Evolutionary conservation across 2,888 invertebrate genomes (phyloP).

Genomic region (Chaetogeoica ovagalla): DNA sequence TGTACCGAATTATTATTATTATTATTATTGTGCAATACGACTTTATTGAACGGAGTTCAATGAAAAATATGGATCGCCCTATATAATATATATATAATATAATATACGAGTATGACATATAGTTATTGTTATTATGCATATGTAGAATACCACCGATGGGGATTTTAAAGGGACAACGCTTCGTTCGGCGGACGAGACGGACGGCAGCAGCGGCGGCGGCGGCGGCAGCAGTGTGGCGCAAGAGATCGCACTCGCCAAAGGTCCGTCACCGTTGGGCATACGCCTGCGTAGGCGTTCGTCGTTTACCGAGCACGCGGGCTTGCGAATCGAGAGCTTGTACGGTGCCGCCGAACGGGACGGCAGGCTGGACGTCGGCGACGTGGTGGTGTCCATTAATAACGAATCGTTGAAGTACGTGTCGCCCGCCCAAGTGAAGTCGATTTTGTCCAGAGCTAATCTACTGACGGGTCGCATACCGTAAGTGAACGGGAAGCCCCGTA

Average conservation of each 20-base stretch:
- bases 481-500: too few species aligned
- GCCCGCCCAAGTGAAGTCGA: conserved; percentile 65
- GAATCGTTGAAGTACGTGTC: conserved; percentile 65
- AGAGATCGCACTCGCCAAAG: conserved; percentile 38
- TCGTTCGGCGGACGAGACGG: conserved; percentile 1
- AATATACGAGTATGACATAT: too few species aligned
- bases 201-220: too few species aligned
- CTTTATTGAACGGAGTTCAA: too few species aligned
- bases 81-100: too few species aligned
- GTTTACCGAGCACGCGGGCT: conserved; percentile 34
- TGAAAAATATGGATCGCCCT: too few species aligned
- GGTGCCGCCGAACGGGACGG: conserved; percentile 40
- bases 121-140: conserved; percentile 31
- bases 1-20: too few species aligned
- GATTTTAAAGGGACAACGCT: conserved; percentile 27
- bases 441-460: conserved; percentile 65
- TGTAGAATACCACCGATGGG: conserved; percentile 22
- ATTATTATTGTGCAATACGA: too few species aligned
- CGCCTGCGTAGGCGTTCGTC: conserved; percentile 43
- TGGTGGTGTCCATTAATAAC: conserved; percentile 65
- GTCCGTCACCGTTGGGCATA: conserved; percentile 45
- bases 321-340: conserved; percentile 35
- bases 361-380: conserved; percentile 61
- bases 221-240: conserved; percentile 23
- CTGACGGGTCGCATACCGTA: conserved; percentile 66